Evolutionary conservation across 37 sponge, comb jelly and placozoan species (phyloP).

Genomic region (Aplysina aerophoba): DNA sequence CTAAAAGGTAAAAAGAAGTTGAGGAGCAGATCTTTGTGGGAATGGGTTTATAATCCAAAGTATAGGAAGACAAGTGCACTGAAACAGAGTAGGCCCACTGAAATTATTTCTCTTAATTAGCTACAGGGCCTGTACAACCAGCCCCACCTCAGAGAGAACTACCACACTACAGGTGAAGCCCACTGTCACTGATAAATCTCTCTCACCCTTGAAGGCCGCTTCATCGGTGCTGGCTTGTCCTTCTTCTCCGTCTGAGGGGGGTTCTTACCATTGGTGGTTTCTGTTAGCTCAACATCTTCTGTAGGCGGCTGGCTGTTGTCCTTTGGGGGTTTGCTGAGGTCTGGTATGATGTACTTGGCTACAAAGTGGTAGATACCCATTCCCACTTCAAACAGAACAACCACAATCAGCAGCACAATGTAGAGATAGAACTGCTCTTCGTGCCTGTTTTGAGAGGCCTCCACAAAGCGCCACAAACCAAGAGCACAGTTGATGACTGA

Average conservation of each 20-base stretch:
- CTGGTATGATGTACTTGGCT: conserved; percentile 1
- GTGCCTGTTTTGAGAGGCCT: background rate
- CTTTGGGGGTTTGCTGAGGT: background rate
- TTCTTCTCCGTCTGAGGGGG: background rate
- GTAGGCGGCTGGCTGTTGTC: background rate
- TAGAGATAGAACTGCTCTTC: background rate
- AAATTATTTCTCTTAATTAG: too few relatives aligned
- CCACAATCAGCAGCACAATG: background rate
- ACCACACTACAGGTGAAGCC: too few relatives aligned
- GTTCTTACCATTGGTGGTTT: background rate
- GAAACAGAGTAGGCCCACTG: too few relatives aligned
- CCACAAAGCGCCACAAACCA: conserved; percentile 22
- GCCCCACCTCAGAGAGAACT: too few relatives aligned
- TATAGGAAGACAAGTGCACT: too few relatives aligned
- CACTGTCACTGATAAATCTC: background rate
- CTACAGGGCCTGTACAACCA: too few relatives aligned
- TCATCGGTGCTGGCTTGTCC: background rate
- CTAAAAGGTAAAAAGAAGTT: too few relatives aligned
- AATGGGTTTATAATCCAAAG: too few relatives aligned
- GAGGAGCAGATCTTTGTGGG: too few relatives aligned
- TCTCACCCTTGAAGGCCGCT: conserved; percentile 9
- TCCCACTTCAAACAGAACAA: conserved; percentile 2
- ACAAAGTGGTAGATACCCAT: conserved; percentile 28
- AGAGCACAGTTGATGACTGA: conserved; percentile 29
- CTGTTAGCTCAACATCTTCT: background rate